Conservation (phyloP, 1,140 invertebrate species). For the Heterodera carotae region DNA sequence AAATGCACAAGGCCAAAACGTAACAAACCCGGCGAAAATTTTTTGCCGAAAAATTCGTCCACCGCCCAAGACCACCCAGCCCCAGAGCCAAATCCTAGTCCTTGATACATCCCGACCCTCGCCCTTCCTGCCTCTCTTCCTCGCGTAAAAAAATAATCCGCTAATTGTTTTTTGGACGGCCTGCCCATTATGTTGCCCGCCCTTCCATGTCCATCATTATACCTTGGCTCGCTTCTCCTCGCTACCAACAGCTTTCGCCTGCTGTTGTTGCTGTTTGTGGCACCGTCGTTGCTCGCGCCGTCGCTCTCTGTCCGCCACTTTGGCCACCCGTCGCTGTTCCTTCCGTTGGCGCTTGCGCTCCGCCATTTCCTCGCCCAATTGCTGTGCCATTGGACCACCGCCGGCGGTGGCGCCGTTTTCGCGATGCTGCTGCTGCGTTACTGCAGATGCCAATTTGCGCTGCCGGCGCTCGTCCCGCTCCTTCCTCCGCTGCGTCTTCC, state of each 20-base stretch:
- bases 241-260: neutral
- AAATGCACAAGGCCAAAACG: no score
- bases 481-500: neutral
- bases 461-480: slow-evolving; percentile 20
- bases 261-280: slow-evolving; percentile 4
- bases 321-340: slow-evolving; percentile 19
- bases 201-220: no score
- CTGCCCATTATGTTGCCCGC: no score
- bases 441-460: neutral
- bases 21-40: no score
- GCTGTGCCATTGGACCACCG: neutral
- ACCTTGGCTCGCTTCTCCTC: neutral
- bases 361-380: slow-evolving; percentile 1
- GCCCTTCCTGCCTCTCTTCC: no score
- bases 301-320: slow-evolving; percentile 24
- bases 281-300: slow-evolving; percentile 30
- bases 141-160: no score
- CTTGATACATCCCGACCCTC: no score
- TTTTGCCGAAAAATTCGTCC: no score
- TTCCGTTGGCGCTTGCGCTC: neutral
- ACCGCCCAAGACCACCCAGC: no score
- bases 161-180: no score
- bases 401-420: neutral
- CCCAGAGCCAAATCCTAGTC: no score
- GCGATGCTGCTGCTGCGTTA: neutral